Base-by-base conservation (phyloP, 2,797 vertebrate genomes). In the Gymnopithys bicolor region DNA sequence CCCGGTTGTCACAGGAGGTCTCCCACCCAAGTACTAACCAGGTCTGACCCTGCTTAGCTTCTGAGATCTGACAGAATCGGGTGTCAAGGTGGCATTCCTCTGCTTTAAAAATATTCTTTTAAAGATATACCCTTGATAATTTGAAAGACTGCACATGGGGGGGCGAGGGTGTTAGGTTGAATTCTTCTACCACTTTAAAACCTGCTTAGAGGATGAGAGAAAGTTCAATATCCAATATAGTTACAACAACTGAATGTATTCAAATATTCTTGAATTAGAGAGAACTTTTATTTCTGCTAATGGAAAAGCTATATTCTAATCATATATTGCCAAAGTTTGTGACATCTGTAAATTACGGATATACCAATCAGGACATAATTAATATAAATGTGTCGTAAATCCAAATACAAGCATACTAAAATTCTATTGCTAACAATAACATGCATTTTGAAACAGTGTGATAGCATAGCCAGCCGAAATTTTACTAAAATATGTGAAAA, bases 131-230 rank as follows among this genome's bases (percentile, higher is more conserved):
- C 58, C 11, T 11, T 43, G 4, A 23, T 41, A 49, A 19, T 78
- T 89, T 77, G 15, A 77, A 83, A 35, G 2, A 25, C 5, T 30
- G 5, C 9, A 53, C 8, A 3, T 28, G 3, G 4, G 0, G 0
- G 3, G 8, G 45, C 25, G 0, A 3, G 9, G 43, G 23, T 25
- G 6, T 16, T 63, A 37, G 21, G 37, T 12, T 28, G 21, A 53
- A 32, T 32, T 46, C 5, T 43, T 89, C 18, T 39, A 62, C 9
- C 12, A 14, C 10, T 33, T 77, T 75, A 67, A 52, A 59, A 51
- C 9, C 10, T 35, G 11, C 8, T 52, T 60, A 32, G 9, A 75
- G 11, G 6, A 49, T 28, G 13, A n/a, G 8, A 45, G 11, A 58
- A 89, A 63, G 9, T 59, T 81, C 17, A 43, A n/a, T n/a, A 87